Base-by-base conservation (phyloP, 2,888 invertebrate genomes). In the Steinernema carpocapsae region DNA sequence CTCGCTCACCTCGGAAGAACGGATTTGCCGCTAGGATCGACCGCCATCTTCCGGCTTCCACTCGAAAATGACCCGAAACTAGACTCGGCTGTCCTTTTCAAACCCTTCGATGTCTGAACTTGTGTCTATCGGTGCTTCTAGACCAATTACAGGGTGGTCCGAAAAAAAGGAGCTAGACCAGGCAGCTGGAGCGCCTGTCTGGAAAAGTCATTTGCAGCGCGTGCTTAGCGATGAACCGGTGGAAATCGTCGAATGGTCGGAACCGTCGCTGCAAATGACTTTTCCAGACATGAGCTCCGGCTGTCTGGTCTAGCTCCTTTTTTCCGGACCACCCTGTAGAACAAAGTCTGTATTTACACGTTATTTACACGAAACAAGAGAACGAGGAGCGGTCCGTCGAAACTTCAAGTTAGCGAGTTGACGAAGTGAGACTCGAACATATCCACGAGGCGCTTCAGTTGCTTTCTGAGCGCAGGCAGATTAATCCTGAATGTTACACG, bases 391-490 rank as follows among this genome's bases (percentile, higher is more conserved):
- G 37, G 37, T 37, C 37, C 4, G 37, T 37, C 37, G 37, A 37
- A 37, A 10, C 37, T 12, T 70, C 45, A 71, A 17, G 43, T 22
- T 3, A 59, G 56, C 19, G 43, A 83, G 71, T n/a, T 77, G 77
- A 70, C 72, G 70, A 79, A 77, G 19, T 71, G 56, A 1, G 75
- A 56, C 52, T 86, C 86, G 74, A 84, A 83, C 45, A 81, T 48
- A 70, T 86, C 86, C n/a, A 86, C 80, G 17, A 84, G 73, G 42
- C 83, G 77, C 64, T 83, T 79, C 80, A 83, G 83, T 73, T 86
- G 85, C 70, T 84, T 82, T 52, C 84, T 84, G 71, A 77, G 80
- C 80, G 32, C 32, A 51, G 14, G n/a, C 0, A 17, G n/a, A 73
- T 43, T 6, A 2, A 32, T 37, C 7, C 17, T 12, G n/a, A 17